phyloP scores from a whole-genome alignment of 2,113 vertebrate genomes.

The Hystrix cristata region DNA sequence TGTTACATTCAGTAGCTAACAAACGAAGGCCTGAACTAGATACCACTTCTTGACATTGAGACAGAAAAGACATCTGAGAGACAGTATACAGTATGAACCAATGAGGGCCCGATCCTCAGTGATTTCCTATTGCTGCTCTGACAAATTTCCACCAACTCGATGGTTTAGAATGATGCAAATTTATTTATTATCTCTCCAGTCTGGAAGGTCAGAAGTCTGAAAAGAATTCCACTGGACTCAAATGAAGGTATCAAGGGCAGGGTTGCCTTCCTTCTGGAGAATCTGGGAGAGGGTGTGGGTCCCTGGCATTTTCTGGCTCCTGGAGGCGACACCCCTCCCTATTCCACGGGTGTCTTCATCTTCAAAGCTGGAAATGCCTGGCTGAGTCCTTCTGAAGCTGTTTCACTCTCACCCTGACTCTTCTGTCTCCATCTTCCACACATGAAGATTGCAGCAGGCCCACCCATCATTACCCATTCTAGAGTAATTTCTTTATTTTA shows the following conservation, averaged over 20 bases:
- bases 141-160: neutral
- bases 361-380: neutral
- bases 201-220: neutral
- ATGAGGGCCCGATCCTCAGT: neutral
- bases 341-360: neutral
- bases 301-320: neutral
- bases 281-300: neutral
- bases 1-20: neutral
- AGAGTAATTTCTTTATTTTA: neutral
- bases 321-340: neutral
- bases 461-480: neutral
- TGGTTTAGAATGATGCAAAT: neutral
- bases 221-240: neutral
- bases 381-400: neutral
- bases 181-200: neutral
- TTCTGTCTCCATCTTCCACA: neutral
- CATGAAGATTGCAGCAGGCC: neutral
- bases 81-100: neutral
- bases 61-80: conserved; percentile 29
- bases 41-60: conserved; percentile 28
- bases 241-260: neutral
- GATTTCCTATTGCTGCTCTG: neutral
- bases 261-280: neutral
- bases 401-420: neutral
- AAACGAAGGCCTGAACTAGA: conserved; percentile 8